phyloP scores from a whole-genome alignment of 2,113 vertebrate species.

The Clarias gariepinus region DNA sequence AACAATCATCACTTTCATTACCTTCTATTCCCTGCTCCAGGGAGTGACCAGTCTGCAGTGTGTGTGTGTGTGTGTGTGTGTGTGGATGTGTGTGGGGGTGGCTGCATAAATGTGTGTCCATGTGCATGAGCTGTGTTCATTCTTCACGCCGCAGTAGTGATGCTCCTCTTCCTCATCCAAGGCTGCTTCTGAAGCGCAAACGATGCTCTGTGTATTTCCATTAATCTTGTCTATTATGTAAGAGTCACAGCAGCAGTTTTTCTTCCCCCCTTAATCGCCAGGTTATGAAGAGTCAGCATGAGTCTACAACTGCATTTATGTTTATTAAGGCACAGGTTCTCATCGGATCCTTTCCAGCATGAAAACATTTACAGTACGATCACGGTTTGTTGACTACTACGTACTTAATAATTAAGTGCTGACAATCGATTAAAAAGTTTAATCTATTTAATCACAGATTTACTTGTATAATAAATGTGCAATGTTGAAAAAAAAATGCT shows the following conservation, averaged over 20 bases:
- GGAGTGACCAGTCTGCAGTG: constrained; percentile 23
- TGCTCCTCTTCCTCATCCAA: not conserved
- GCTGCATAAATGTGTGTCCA: not conserved
- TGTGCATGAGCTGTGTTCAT: constrained; percentile 10
- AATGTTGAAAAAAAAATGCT: too few species aligned
- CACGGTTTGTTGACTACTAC: too few species aligned
- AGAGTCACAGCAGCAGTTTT: constrained; percentile 32
- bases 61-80: constrained; percentile 10
- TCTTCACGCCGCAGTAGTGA: constrained; percentile 21
- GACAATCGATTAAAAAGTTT: too few species aligned
- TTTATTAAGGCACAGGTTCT: not conserved
- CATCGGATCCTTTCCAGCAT: not conserved
- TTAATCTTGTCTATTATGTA: constrained; percentile 36
- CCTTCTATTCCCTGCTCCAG: constrained; percentile 17
- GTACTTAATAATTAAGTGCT: not conserved
- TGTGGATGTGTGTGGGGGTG: not conserved
- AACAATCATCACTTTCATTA: constrained; percentile 36
- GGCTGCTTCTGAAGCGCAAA: constrained; percentile 12
- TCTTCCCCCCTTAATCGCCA: constrained; percentile 31
- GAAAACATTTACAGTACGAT: not conserved
- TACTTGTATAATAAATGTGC: too few species aligned
- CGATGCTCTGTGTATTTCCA: not conserved
- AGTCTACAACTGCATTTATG: constrained; percentile 14
- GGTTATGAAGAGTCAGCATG: constrained; percentile 13
- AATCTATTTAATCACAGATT: too few species aligned